Evolutionary conservation across 2,888 invertebrate species (phyloP).

Genomic region (Clivina fossor): DNA sequence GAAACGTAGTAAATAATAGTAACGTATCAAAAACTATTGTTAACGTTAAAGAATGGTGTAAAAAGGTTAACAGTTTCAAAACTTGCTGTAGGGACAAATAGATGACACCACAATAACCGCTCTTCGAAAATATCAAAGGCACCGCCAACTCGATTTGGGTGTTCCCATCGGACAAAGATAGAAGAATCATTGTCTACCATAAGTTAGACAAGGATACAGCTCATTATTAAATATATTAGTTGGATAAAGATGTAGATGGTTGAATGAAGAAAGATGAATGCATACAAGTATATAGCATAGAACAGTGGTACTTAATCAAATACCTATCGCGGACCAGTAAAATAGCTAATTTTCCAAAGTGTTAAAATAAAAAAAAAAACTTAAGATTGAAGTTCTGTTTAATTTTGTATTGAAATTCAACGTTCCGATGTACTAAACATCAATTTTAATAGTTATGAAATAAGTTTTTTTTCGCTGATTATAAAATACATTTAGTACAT

Average conservation of each 20-base stretch:
- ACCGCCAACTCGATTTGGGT: conserved; percentile 54
- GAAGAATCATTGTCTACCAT: not conserved
- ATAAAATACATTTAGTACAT: too few relatives aligned
- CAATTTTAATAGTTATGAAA: too few relatives aligned
- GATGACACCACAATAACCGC: conserved; percentile 48
- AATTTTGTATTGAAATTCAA: too few relatives aligned
- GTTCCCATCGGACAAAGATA: conserved; percentile 45
- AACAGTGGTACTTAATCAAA: too few relatives aligned
- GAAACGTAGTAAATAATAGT: too few relatives aligned
- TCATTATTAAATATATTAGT: not conserved
- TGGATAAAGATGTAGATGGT: conserved; percentile 3
- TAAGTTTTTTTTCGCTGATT: too few relatives aligned
- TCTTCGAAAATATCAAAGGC: conserved; percentile 51
- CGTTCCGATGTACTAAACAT: too few relatives aligned
- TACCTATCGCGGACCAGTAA: too few relatives aligned
- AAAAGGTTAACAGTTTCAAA: conserved; percentile 24
- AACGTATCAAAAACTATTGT: conserved; percentile 7
- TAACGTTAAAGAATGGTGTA: conserved; percentile 1
- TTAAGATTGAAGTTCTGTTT: too few relatives aligned
- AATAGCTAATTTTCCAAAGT: too few relatives aligned
- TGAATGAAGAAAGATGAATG: not conserved
- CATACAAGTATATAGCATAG: too few relatives aligned
- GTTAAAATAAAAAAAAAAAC: too few relatives aligned
- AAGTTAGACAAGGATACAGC: conserved; percentile 3
- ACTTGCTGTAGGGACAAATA: conserved; percentile 27